A percentile compares a stretch with the other conserved stretches of the same genome.
phyloP scores from a whole-genome alignment of 2,888 invertebrate genomes.

The Unio delphinus region DNA sequence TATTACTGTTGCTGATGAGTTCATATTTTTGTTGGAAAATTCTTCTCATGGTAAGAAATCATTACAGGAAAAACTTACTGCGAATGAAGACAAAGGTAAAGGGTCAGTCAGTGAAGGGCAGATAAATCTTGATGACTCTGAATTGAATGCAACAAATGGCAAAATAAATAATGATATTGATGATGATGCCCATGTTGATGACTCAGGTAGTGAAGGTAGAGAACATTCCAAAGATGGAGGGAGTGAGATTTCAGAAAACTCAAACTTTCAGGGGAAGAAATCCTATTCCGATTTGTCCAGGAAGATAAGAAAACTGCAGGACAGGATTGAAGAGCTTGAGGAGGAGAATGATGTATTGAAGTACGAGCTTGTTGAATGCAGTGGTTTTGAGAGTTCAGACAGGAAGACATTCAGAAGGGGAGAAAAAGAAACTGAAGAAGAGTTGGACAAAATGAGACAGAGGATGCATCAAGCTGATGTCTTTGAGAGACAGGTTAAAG shows the following conservation, averaged over 20 bases:
- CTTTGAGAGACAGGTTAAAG: slow-evolving; percentile 49
- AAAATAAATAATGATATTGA: too few species aligned
- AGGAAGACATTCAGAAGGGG: slow-evolving; percentile 11
- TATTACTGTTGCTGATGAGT: too few species aligned
- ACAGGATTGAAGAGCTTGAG: slow-evolving; percentile 34
- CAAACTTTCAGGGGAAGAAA: not conserved
- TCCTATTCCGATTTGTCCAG: slow-evolving; percentile 15
- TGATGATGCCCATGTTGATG: too few species aligned
- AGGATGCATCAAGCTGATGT: slow-evolving; percentile 48
- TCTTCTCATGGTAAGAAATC: slow-evolving; percentile 1
- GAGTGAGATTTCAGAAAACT: too few species aligned
- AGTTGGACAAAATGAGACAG: slow-evolving; percentile 41
- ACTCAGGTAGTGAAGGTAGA: too few species aligned
- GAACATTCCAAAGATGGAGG: too few species aligned
- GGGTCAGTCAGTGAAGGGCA: not conserved
- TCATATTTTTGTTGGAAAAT: not conserved
- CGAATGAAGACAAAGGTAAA: not conserved
- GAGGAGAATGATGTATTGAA: slow-evolving; percentile 49
- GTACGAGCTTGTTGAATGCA: slow-evolving; percentile 31
- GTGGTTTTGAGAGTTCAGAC: slow-evolving; percentile 8
- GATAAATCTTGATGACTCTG: not conserved
- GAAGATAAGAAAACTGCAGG: slow-evolving; percentile 35
- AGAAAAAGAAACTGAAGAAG: slow-evolving; percentile 48
- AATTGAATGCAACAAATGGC: not conserved
- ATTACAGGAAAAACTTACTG: slow-evolving; percentile 22